Evolutionary conservation across 2,888 invertebrate genomes (phyloP).

Genomic region (Epinotia nisella): DNA sequence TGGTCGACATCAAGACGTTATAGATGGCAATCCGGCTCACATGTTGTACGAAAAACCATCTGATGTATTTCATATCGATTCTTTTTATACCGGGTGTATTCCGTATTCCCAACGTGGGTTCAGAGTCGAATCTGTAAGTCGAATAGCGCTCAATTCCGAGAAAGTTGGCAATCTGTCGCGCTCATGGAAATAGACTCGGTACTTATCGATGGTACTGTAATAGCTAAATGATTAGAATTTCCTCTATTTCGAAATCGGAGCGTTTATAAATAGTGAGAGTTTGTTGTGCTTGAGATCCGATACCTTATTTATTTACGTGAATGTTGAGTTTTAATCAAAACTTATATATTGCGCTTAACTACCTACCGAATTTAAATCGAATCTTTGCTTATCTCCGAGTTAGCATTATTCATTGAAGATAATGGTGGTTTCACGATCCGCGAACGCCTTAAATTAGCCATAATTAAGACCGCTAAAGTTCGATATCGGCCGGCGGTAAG

Average conservation of each 20-base stretch:
- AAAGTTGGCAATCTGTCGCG: constrained; percentile 57
- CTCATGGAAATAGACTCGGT: constrained; percentile 60
- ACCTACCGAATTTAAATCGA: not conserved
- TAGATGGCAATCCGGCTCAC: constrained; percentile 74
- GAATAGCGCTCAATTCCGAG: constrained; percentile 47
- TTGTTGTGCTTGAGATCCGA: constrained; percentile 2
- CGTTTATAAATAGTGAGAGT: constrained; percentile 29
- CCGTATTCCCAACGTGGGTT: not conserved
- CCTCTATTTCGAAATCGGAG: constrained; percentile 34
- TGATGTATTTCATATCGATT: constrained; percentile 50
- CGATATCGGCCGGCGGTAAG: constrained; percentile 37
- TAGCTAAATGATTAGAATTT: constrained; percentile 47
- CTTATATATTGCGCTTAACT: not conserved
- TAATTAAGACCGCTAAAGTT: constrained; percentile 34
- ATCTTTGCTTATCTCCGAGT: not conserved
- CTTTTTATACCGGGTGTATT: constrained; percentile 34
- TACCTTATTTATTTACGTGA: not conserved
- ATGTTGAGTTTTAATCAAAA: not conserved
- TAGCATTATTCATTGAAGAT: not conserved
- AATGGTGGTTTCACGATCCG: not conserved
- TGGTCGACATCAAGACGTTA: constrained; percentile 80
- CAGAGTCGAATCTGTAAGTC: constrained; percentile 20
- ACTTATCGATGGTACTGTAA: constrained; percentile 53
- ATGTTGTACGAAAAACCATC: constrained; percentile 71
- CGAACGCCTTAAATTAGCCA: constrained; percentile 18